Conservation (phyloP, 2,888 invertebrate genomes). For the Drosophila stalkeri region DNA sequence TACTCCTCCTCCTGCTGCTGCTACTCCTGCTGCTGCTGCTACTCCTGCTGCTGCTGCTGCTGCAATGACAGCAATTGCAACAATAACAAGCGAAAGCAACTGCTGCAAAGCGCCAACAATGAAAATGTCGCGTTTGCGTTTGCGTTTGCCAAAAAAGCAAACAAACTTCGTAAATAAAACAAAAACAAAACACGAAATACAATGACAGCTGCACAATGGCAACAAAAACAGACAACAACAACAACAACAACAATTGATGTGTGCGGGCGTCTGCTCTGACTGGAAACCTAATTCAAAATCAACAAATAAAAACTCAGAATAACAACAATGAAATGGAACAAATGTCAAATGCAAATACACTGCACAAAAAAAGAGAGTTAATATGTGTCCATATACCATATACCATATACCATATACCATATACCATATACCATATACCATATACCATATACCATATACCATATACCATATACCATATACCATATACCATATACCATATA, state of each 20-base stretch:
- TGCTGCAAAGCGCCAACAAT: slow-evolving; percentile 67
- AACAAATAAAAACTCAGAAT: slow-evolving; percentile 57
- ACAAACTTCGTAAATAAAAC: slow-evolving; percentile 16
- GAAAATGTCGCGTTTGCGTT: slow-evolving; percentile 72
- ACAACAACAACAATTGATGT: slow-evolving; percentile 28
- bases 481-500: slow-evolving; percentile 5
- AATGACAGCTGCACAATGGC: slow-evolving; percentile 69
- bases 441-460: slow-evolving; percentile 5
- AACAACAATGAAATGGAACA: slow-evolving; percentile 41
- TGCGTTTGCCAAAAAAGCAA: slow-evolving; percentile 50
- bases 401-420: background rate
- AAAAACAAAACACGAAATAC: slow-evolving; percentile 33
- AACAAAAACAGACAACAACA: slow-evolving; percentile 39
- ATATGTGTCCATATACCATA: background rate
- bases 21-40: slow-evolving; percentile 41
- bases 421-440: background rate
- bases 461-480: slow-evolving; percentile 4
- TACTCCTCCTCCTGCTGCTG: slow-evolving; percentile 5
- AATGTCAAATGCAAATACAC: slow-evolving; percentile 36
- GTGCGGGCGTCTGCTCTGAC: slow-evolving; percentile 41
- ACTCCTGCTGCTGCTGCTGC: slow-evolving; percentile 33
- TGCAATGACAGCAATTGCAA: slow-evolving; percentile 28
- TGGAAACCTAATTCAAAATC: slow-evolving; percentile 76
- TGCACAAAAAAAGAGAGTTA: slow-evolving; percentile 15
- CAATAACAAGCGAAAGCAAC: slow-evolving; percentile 35